Base-by-base conservation (phyloP, 2,797 vertebrate genomes). In the Cottoperca gobio region DNA sequence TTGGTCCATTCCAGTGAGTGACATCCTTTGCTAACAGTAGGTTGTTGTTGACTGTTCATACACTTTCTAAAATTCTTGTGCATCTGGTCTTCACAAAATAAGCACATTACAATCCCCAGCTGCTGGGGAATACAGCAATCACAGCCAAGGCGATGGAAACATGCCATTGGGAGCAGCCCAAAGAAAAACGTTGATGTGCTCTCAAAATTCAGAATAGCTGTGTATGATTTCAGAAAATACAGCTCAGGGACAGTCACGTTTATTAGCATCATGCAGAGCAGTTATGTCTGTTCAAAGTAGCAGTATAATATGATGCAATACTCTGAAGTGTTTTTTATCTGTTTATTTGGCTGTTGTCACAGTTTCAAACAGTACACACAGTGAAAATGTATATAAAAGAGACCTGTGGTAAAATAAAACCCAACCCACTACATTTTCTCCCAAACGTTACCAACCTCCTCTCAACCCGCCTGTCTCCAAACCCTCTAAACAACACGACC, bases 171-270 rank as follows among this genome's bases (percentile, higher is more conserved):
- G 72, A 73, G 58, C 42, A 1, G 9, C 73, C 58, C 71, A 70
- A 57, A 78, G 53, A 69, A 71, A 84, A 73, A 63, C 13, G 64
- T 67, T 70, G 67, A 45, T 43, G 33, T 50, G 50, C 54, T 80
- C 55, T 85, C 23, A 77, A 57, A n/a, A 85, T 81, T 68, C 64
- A 79, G 58, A 83, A 64, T 54, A 57, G 62, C 67, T 6, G 43
- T 74, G 71, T 73, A 43, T 71, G 54, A 75, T 85, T 84, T 86
- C 79, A 84, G 85, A 61, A 86, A 88, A 85, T 81, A 63, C 66
- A 60, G 76, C 84, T 84, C 39, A 21, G 73, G 79, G 67, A 80
- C 68, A 70, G 67, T 65, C 75, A 80, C 67, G 70, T 87, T 86
- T 75, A 86, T 89, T 81, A 85, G 42, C 40, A 50, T 75, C 73